Evolutionary conservation across 2,888 invertebrate genomes (phyloP).

Genomic region (Eupithecia vulgata): DNA sequence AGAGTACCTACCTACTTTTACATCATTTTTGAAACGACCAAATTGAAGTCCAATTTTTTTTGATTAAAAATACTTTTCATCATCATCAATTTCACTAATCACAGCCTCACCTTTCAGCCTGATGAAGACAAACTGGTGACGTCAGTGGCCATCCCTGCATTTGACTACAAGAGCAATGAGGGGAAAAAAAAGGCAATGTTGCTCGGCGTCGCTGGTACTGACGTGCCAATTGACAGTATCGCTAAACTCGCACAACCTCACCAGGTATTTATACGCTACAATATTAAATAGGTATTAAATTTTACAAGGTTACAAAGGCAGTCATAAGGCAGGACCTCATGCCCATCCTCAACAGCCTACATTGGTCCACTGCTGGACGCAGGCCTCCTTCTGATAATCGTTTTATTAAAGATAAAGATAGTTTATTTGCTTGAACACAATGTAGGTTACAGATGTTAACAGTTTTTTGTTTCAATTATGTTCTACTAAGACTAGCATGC

Average conservation of each 20-base stretch:
- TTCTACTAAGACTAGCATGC: no score
- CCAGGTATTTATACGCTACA: constrained; percentile 85
- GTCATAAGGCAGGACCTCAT: no score
- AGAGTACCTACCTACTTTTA: neutral
- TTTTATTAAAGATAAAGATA: no score
- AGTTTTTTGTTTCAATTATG: no score
- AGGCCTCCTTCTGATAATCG: no score
- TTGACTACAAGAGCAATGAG: constrained; percentile 88
- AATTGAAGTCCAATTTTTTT: no score
- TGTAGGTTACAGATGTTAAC: no score
- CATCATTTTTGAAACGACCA: neutral
- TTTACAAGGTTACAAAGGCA: no score
- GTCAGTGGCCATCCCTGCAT: constrained; percentile 96
- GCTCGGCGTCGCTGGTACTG: constrained; percentile 97
- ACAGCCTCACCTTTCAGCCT: constrained; percentile 56
- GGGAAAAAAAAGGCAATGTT: constrained; percentile 88
- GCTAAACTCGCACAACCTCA: constrained; percentile 94
- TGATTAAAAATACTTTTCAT: no score
- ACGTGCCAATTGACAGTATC: constrained; percentile 96
- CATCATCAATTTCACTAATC: neutral
- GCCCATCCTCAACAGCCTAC: no score
- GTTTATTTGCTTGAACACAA: no score
- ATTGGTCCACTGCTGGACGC: no score
- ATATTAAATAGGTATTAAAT: neutral
- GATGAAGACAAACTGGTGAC: constrained; percentile 89